Percentiles rank a stretch among this genome's conserved stretches.
Conservation (phyloP, 2,113 vertebrate genomes). For the Stigmatopora argus region DNA sequence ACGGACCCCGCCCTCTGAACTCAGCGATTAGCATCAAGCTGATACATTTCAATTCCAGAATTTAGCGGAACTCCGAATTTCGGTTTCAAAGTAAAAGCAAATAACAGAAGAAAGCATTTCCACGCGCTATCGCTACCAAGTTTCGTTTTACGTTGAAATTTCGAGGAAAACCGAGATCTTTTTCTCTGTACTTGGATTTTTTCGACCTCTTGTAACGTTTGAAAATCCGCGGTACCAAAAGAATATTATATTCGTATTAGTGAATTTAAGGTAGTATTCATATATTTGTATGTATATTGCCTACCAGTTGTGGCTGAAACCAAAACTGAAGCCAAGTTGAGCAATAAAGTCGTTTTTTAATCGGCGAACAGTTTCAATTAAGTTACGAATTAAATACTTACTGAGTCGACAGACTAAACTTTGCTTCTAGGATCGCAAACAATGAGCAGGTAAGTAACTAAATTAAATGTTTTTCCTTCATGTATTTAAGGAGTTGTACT, state of each 20-base stretch:
- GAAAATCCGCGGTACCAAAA: not conserved
- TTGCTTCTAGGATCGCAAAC: not conserved
- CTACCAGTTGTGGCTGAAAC: not conserved
- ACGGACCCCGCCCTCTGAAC: constrained; percentile 21
- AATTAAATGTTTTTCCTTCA: not conserved
- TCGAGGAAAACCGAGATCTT: not conserved
- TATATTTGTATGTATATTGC: not conserved
- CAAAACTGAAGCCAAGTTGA: not conserved
- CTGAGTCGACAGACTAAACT: too few relatives aligned
- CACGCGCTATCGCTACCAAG: not conserved
- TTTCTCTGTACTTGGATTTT: not conserved
- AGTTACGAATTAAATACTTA: not conserved
- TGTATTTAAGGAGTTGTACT: not conserved
- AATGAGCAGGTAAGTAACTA: constrained; percentile 45
- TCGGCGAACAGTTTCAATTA: too few relatives aligned
- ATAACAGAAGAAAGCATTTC: fast-evolving
- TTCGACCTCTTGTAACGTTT: not conserved
- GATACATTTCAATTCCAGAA: not conserved
- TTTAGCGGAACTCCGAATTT: fast-evolving
- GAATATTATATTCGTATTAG: too few relatives aligned
- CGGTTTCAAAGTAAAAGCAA: constrained; percentile 30
- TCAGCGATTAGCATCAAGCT: fast-evolving
- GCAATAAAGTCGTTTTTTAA: not conserved
- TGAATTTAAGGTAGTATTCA: not conserved
- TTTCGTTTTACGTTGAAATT: not conserved